Base-by-base conservation (phyloP, 37 sponge, comb jelly and placozoan genomes). In the Haliclona indistincta region DNA sequence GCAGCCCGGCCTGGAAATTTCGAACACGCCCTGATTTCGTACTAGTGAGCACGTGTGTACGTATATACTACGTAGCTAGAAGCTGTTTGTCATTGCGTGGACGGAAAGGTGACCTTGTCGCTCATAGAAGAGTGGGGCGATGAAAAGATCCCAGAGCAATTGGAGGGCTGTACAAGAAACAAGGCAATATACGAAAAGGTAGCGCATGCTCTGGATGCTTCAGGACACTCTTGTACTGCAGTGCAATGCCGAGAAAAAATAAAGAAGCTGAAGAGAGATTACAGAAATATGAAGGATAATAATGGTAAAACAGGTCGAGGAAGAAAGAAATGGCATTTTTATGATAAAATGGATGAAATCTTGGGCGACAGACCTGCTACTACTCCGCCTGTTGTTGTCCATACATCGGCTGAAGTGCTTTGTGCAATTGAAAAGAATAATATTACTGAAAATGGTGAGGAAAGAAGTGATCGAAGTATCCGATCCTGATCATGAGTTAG, bases 191-290 rank as follows among this genome's bases (percentile, higher is more conserved):
- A 25, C n/a, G 22, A 58, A 11, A 58, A 58, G 28, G 6, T 58
- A 58, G 11, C 60, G 11, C 6, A n/a, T 7, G 60, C 11, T 6
- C 11, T 58, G 60, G 25, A n/a, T 6, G n/a, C 6, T n/a, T 11
- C 25, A 25, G 72, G 72, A 6, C 10, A 35, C 52, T 5, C 53
- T 20, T n/a, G 39, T 47, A 17, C 20, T 11, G 72, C 28, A 10
- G 22, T 28, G 25, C 52, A 39, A 52, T 70, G 72, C 52, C 13
- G 72, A 43, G 54, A 70, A 8, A 70, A 70, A 26, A 51, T 70
- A n/a, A 70, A 70, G 34, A 70, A 70, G 23, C 23, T 51, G 22
- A 25, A 70, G 23, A 22, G 41, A n/a, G 72, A 70, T 5, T 70
- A 70, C 33, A 45, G 25, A 22, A 70, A 45, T 19, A 43, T 70